Percentiles rank a stretch among this genome's conserved stretches.
These are phyloP conservation scores for Solenodon paradoxus DNA, from an alignment of 2,113 vertebrate genomes.

Conservation along the genomic window DNA sequence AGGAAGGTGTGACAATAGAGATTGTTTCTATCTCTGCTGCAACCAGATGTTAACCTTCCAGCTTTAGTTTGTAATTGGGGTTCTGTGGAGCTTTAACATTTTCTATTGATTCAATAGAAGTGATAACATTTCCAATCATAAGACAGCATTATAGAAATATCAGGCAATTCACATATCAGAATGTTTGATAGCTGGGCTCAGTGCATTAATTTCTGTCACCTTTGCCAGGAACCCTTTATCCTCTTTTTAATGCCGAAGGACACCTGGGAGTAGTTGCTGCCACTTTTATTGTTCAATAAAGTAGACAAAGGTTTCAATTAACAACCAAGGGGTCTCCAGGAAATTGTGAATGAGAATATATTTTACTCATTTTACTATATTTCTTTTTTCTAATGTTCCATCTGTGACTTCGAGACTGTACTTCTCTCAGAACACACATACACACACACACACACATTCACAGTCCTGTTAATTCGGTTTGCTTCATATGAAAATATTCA, in stretches of 20 bases:
- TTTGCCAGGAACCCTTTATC: constrained; percentile 84
- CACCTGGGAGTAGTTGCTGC: constrained; percentile 86
- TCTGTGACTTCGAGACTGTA: constrained; percentile 74
- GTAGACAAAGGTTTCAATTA: constrained; percentile 90
- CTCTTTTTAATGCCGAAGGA: constrained; percentile 87
- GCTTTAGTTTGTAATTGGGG: constrained; percentile 89
- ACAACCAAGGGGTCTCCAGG: constrained; percentile 82
- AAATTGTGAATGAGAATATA: constrained; percentile 84
- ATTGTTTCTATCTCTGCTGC: constrained; percentile 87
- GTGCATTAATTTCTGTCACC: constrained; percentile 87
- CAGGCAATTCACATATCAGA: constrained; percentile 89
- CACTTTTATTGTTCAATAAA: constrained; percentile 90
- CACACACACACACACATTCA: neutral
- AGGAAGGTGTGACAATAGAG: constrained; percentile 87
- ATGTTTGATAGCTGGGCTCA: constrained; percentile 89
- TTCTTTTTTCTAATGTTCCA: constrained; percentile 82
- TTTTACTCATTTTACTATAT: constrained; percentile 86
- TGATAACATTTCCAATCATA: constrained; percentile 89
- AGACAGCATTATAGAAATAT: constrained; percentile 89
- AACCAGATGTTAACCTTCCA: constrained; percentile 88
- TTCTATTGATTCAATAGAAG: constrained; percentile 90
- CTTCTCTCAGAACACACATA: constrained; percentile 1
- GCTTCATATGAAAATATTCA: constrained; percentile 18
- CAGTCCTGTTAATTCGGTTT: neutral
- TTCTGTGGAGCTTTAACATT: constrained; percentile 86